Evolutionary conservation across 1,140 invertebrate species (phyloP).

Genomic region (Bombus waltoni): DNA sequence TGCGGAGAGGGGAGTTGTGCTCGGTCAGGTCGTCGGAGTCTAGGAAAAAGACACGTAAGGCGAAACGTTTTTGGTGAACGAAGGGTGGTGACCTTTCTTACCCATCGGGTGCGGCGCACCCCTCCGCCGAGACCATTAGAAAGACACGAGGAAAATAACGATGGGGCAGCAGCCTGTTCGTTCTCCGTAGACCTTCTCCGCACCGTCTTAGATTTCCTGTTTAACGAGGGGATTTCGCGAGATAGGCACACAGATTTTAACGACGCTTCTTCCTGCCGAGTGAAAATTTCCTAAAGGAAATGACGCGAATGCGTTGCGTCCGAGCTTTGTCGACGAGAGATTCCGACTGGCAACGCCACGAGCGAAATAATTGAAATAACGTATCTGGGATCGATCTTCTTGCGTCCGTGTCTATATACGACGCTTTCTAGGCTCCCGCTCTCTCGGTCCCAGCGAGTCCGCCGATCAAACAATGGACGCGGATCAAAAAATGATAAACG

Average conservation of each 20-base stretch:
- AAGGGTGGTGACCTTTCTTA: neutral
- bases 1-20: neutral
- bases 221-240: neutral
- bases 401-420: no score
- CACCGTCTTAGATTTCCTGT: neutral
- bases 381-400: neutral
- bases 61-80: conserved; percentile 45
- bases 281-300: neutral
- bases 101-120: neutral
- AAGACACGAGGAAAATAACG: conserved; percentile 59
- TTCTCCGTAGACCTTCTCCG: neutral
- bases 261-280: neutral
- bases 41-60: neutral
- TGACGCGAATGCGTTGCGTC: neutral
- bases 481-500: no score
- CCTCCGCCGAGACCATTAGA: neutral
- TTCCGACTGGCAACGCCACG: neutral
- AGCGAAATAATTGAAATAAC: no score
- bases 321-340: neutral
- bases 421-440: no score
- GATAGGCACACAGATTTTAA: neutral
- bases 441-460: no score
- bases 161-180: conserved; percentile 23
- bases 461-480: no score
- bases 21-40: neutral